Base-by-base conservation (phyloP, 1,140 invertebrate species). In the Sitophilus oryzae region DNA sequence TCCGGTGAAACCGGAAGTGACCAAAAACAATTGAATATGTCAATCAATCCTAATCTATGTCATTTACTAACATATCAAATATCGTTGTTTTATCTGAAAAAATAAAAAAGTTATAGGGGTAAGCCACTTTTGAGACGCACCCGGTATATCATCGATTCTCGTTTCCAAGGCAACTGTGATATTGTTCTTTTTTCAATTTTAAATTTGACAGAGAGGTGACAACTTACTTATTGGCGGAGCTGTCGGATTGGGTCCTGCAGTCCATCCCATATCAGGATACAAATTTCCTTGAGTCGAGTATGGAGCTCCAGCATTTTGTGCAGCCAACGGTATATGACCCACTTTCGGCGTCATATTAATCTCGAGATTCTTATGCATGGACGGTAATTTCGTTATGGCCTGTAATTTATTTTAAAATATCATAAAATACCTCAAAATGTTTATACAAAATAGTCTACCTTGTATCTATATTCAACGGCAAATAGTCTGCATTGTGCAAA, bases 401-500 rank as follows among this genome's bases (percentile, higher is more conserved):
- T 58, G 9, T 16, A 56, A 34, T 25, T 19, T 44, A 15, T 43
- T 18, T 9, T n/a, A n/a, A n/a, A n/a, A n/a, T 15, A 40, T 6
- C 6, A 8, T 15, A 11, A 40, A 8, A 40, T 8, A 15, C 9
- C 6, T 6, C 37, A 11, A 18, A 10, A 41, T 15, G 1, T 18
- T 15, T 14, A 15, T 15, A 41, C 11, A 30, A 30, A 30, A 36
- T 6, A 18, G 15, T 36, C 19, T 46, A 61, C 60, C 38, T 35
- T 58, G 35, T 52, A 61, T 9, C 21, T 14, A 30, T 61, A 58
- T 34, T 58, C 41, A 11, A 53, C 56, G 36, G 52, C 51, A 45
- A 62, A 62, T 15, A 62, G 22, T 38, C 38, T 45, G 16, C 60
- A 62, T n/a, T 59, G 48, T 4, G 53, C 38, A 46, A 62, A 62